A percentile compares a stretch with the other conserved stretches of the same genome.
These are phyloP conservation scores for Athalia cordata DNA, from an alignment of 2,888 invertebrate species.

Conservation along the genomic window DNA sequence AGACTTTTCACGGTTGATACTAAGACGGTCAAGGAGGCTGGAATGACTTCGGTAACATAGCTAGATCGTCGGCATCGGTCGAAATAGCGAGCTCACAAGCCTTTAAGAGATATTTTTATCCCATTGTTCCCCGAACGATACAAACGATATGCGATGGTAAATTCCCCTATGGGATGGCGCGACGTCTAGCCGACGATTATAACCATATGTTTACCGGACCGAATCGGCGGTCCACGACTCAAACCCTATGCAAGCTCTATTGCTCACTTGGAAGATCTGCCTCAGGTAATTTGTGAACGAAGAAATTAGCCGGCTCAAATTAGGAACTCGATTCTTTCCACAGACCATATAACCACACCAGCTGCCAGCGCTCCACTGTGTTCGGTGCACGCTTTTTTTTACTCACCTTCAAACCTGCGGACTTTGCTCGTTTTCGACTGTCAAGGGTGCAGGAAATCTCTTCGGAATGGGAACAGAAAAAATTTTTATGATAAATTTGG, in stretches of 20 bases:
- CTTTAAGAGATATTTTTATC: constrained; percentile 45
- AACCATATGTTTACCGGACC: constrained; percentile 25
- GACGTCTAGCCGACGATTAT: constrained; percentile 4
- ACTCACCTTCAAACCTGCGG: too few species aligned
- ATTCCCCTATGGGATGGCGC: constrained; percentile 18
- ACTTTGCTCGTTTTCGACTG: background rate
- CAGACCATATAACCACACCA: background rate
- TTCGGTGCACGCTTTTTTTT: too few species aligned
- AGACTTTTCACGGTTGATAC: constrained; percentile 63
- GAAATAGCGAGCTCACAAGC: constrained; percentile 53
- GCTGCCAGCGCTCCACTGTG: background rate
- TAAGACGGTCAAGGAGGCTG: constrained; percentile 37
- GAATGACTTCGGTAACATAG: constrained; percentile 13
- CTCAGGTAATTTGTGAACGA: constrained; percentile 11
- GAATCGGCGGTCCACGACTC: constrained; percentile 1
- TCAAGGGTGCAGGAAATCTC: background rate
- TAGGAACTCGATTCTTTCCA: background rate
- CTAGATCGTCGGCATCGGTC: constrained; percentile 47
- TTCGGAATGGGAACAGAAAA: background rate
- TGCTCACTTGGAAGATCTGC: background rate
- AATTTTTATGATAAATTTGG: too few species aligned
- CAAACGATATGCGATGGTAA: constrained; percentile 31
- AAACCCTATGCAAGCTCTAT: background rate
- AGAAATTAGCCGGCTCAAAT: background rate
- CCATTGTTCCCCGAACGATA: constrained; percentile 39